A percentile compares a stretch with the other conserved stretches of the same genome.
Evolutionary conservation across 2,797 vertebrate genomes (phyloP).

Genomic region (Microchirus variegatus): DNA sequence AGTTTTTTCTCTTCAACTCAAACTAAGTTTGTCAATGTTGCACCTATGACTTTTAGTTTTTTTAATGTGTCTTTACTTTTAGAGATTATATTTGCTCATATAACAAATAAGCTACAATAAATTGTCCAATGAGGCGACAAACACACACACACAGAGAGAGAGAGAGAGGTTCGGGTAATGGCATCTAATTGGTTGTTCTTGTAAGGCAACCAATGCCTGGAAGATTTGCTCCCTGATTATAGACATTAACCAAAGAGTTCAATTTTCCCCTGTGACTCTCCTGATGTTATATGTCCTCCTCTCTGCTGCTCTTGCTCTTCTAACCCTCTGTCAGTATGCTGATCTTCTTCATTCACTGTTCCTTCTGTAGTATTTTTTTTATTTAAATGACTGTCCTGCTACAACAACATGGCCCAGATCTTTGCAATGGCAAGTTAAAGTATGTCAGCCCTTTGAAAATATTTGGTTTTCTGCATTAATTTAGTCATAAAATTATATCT

Average conservation of each 20-base stretch:
- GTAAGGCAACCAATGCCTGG: slow-evolving; percentile 62
- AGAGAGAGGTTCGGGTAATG: slow-evolving; percentile 52
- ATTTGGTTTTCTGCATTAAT: too few species aligned
- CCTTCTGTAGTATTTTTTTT: slow-evolving; percentile 4
- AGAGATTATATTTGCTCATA: slow-evolving; percentile 23
- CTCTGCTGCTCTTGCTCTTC: slow-evolving; percentile 13
- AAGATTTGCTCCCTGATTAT: slow-evolving; percentile 68
- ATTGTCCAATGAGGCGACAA: slow-evolving; percentile 51
- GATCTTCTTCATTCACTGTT: slow-evolving; percentile 65
- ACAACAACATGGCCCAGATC: not conserved
- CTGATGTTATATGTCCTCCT: slow-evolving; percentile 26
- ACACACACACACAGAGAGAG: slow-evolving; percentile 16
- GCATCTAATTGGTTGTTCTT: slow-evolving; percentile 65
- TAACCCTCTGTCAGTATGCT: slow-evolving; percentile 4
- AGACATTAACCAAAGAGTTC: slow-evolving; percentile 70
- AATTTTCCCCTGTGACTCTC: slow-evolving; percentile 49
- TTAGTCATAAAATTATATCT: not conserved
- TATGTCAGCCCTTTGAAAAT: too few species aligned
- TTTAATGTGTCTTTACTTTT: not conserved
- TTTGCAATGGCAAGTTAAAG: not conserved
- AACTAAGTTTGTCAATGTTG: slow-evolving; percentile 15
- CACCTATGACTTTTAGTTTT: slow-evolving; percentile 3
- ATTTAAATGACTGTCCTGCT: slow-evolving; percentile 1
- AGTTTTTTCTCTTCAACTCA: slow-evolving; percentile 12
- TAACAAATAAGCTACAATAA: slow-evolving; percentile 30